Conservation (phyloP, 2,113 vertebrate species). For the Anolis sagrei region DNA sequence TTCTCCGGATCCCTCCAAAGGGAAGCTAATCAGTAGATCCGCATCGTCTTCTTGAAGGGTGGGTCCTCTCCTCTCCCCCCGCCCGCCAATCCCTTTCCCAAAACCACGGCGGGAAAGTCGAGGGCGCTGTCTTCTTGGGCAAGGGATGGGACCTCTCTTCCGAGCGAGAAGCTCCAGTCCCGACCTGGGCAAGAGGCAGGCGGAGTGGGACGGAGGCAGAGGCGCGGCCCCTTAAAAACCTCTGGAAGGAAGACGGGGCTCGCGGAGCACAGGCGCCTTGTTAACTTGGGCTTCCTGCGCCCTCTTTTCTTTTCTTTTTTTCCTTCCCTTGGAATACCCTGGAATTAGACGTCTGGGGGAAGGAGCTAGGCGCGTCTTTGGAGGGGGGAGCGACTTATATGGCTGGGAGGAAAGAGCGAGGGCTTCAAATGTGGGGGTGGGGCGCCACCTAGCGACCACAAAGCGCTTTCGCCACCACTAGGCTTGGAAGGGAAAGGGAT, state of each 20-base stretch:
- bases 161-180: too few species aligned
- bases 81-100: background rate
- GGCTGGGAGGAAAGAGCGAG: too few species aligned
- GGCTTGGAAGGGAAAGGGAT: background rate
- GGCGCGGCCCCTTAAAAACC: background rate
- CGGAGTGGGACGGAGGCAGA: background rate
- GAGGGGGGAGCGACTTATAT: background rate
- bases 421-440: slow-evolving; percentile 20
- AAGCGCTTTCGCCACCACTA: background rate
- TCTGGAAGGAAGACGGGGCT: background rate
- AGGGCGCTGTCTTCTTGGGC: background rate
- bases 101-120: too few species aligned
- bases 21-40: too few species aligned
- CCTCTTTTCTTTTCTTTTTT: background rate
- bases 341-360: background rate
- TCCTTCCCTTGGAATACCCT: background rate
- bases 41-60: too few species aligned
- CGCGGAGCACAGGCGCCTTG: background rate
- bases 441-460: slow-evolving; percentile 69
- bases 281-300: slow-evolving; percentile 32
- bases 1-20: too few species aligned
- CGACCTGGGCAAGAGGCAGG: too few species aligned
- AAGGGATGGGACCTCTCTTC: too few species aligned
- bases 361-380: background rate
- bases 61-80: too few species aligned